phyloP scores from a whole-genome alignment of 2,888 invertebrate genomes.

The Drosophila colorata region DNA sequence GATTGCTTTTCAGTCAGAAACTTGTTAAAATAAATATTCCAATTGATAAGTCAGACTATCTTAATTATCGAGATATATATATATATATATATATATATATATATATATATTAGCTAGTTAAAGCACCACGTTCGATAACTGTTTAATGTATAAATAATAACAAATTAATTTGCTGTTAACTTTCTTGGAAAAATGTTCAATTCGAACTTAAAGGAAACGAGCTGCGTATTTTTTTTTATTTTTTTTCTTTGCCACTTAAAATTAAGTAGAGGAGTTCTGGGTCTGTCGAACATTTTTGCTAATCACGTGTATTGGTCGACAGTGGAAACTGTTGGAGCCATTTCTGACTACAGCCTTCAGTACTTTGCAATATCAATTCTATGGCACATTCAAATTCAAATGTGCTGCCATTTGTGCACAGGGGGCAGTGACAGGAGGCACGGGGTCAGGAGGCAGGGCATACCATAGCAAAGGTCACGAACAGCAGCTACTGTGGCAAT shows the following conservation, averaged over 20 bases:
- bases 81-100: too few relatives aligned
- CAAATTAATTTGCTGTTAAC: too few relatives aligned
- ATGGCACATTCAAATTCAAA: constrained; percentile 60
- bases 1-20: too few relatives aligned
- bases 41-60: too few relatives aligned
- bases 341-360: constrained; percentile 8
- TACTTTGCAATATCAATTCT: constrained; percentile 62
- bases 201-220: background rate
- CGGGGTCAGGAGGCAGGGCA: constrained; percentile 1
- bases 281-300: constrained; percentile 42
- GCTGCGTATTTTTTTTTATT: background rate
- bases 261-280: constrained; percentile 16
- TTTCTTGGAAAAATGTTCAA: background rate
- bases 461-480: constrained; percentile 54
- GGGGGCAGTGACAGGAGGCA: background rate
- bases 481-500: constrained; percentile 34
- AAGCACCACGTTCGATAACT: too few relatives aligned
- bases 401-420: constrained; percentile 46
- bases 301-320: constrained; percentile 52
- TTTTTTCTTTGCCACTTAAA: constrained; percentile 2
- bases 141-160: too few relatives aligned
- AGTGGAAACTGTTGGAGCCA: constrained; percentile 18
- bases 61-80: too few relatives aligned
- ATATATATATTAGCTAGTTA: too few relatives aligned
- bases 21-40: too few relatives aligned